Base-by-base conservation (phyloP, 2,888 invertebrate genomes). In the Sialis lutaria region DNA sequence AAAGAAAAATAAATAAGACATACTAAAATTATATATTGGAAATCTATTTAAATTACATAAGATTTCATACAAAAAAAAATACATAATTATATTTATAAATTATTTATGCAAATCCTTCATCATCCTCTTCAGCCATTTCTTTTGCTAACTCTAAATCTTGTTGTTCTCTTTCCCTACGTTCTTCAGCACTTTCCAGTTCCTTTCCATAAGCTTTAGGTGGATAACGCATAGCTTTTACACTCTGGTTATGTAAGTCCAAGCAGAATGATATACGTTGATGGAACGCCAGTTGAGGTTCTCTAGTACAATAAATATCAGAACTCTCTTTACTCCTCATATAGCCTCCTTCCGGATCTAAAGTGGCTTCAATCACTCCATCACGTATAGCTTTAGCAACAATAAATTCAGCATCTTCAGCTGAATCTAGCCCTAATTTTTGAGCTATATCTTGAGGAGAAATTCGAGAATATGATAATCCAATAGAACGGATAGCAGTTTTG, bases 51-150 rank as follows among this genome's bases (percentile, higher is more conserved):
- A 22, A 22, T 22, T 22, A 22, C 22, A 22, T 22, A 2, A 22
- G 22, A 22, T 22, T 22, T 22, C 22, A 22, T 22, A 22, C 22
- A 22, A 22, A 22, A 22, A 22, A 22, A 22, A 22, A 4, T 22
- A 22, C 22, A 22, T 22, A 22, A 22, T n/a, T 22, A 22, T 22
- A 22, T 22, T 22, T 22, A 22, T 22, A 22, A 22, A 22, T 22
- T 22, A 22, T 22, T 63, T 62, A 72, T 54, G 72, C 72, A 61
- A 85, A 86, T 53, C 85, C 85, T 69, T 92, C 92, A 71, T 96
- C 95, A 66, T 98, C 97, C 63, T 98, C 97, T 62, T 98, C 98
- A 6, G 96, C 96, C 86, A 98, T 93, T 70, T 98, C 97, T 65
- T 97, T 98, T n/a, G 98, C 98, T 57, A 96, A 73, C 64, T 98